A percentile compares a stretch with the other conserved stretches of the same genome.
These are phyloP conservation scores for Petrophora chlorosata DNA, from an alignment of 2,888 invertebrate species.

Conservation along the genomic window DNA sequence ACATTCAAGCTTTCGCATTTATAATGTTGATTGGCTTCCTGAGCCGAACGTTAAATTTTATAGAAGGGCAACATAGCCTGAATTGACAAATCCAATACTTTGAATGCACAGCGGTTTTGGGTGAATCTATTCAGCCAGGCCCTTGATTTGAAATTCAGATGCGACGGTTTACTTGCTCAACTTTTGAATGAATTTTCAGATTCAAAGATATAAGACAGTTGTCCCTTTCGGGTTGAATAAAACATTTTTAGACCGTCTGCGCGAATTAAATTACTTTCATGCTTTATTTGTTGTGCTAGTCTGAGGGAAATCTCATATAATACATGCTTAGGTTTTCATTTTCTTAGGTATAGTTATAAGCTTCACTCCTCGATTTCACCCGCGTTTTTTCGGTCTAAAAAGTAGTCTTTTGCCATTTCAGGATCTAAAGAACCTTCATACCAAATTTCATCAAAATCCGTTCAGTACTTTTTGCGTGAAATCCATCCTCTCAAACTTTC, in stretches of 20 bases:
- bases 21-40: too few species aligned
- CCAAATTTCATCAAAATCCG: too few species aligned
- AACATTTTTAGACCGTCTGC: constrained; percentile 18
- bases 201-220: constrained; percentile 24
- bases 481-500: too few species aligned
- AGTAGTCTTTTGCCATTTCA: too few species aligned
- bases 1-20: too few species aligned
- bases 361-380: too few species aligned
- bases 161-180: constrained; percentile 12
- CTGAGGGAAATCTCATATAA: background rate
- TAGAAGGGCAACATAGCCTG: constrained; percentile 1
- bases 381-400: too few species aligned
- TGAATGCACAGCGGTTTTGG: constrained; percentile 12
- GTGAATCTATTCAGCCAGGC: constrained; percentile 11
- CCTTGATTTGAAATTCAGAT: constrained; percentile 24
- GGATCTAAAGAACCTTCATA: too few species aligned
- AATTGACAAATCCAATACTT: constrained; percentile 14
- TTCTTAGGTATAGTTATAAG: too few species aligned
- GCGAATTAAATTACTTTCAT: constrained; percentile 14
- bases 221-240: constrained; percentile 17
- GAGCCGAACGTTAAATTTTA: too few species aligned
- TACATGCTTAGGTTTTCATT: too few species aligned
- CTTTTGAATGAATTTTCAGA: constrained; percentile 25
- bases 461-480: too few species aligned
- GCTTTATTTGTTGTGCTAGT: background rate